Conservation (phyloP, 2,888 invertebrate genomes). For the Zootermopsis nevadensis region DNA sequence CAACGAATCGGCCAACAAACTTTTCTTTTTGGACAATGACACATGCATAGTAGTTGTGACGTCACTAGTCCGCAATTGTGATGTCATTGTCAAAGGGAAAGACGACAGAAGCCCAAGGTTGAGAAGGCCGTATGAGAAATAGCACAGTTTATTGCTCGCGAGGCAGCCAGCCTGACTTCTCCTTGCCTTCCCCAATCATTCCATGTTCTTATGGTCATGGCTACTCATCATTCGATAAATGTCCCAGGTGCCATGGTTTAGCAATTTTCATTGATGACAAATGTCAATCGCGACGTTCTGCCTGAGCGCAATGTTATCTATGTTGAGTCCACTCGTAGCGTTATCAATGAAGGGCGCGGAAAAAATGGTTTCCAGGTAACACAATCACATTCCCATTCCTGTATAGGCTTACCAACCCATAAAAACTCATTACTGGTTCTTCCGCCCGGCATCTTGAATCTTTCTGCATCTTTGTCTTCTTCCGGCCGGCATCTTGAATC, state of each 20-base stretch:
- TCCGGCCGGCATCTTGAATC: too few species aligned
- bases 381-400: not conserved
- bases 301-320: not conserved
- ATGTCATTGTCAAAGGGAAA: constrained; percentile 34
- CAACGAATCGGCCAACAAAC: not conserved
- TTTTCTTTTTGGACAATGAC: constrained; percentile 24
- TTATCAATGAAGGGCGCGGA: not conserved
- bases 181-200: not conserved
- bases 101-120: not conserved
- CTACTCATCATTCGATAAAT: not conserved
- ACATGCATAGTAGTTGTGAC: constrained; percentile 7
- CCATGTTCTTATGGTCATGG: not conserved
- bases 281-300: not conserved
- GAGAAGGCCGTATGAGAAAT: not conserved
- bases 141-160: not conserved
- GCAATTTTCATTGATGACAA: not conserved
- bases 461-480: too few species aligned
- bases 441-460: too few species aligned
- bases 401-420: not conserved
- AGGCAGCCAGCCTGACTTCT: not conserved
- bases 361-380: not conserved
- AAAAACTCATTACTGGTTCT: too few species aligned
- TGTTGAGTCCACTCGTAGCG: not conserved
- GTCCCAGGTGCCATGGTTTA: not conserved
- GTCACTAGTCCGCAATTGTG: constrained; percentile 34